Percentiles rank a stretch among this genome's conserved stretches.
These are phyloP conservation scores for Paguma larvata DNA, from an alignment of 2,797 vertebrate genomes.

Conservation along the genomic window DNA sequence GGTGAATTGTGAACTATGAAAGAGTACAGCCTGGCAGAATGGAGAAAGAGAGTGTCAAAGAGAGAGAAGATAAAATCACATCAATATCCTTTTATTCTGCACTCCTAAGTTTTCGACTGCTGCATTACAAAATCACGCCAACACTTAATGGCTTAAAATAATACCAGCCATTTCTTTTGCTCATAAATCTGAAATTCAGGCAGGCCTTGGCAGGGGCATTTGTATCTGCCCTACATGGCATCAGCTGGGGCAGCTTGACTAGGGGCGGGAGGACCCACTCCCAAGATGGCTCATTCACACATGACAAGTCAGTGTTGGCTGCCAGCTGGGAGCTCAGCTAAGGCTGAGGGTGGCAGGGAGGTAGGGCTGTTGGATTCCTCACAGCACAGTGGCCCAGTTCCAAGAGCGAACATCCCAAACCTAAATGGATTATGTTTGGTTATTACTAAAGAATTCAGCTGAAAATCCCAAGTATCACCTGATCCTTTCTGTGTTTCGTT, in stretches of 20 bases:
- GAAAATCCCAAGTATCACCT: constrained; percentile 11
- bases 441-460: constrained; percentile 59
- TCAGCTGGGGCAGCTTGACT: not conserved
- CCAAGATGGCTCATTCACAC: constrained; percentile 51
- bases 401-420: constrained; percentile 25
- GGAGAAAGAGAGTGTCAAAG: not conserved
- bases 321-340: not conserved
- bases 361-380: not conserved
- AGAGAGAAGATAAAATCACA: constrained; percentile 33
- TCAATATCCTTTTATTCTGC: constrained; percentile 18
- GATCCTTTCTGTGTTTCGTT: constrained; percentile 31
- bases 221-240: not conserved
- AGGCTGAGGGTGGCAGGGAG: not conserved
- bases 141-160: not conserved
- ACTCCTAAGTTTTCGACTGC: not conserved
- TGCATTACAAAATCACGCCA: not conserved
- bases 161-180: constrained; percentile 11
- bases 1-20: not conserved
- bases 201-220: not conserved
- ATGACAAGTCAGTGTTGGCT: not conserved
- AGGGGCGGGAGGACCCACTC: not conserved
- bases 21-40: not conserved
- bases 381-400: not conserved
- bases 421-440: constrained; percentile 42
- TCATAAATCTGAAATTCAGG: not conserved